Conservation (phyloP, 2,797 vertebrate genomes). For the Sebastolobus alascanus region DNA sequence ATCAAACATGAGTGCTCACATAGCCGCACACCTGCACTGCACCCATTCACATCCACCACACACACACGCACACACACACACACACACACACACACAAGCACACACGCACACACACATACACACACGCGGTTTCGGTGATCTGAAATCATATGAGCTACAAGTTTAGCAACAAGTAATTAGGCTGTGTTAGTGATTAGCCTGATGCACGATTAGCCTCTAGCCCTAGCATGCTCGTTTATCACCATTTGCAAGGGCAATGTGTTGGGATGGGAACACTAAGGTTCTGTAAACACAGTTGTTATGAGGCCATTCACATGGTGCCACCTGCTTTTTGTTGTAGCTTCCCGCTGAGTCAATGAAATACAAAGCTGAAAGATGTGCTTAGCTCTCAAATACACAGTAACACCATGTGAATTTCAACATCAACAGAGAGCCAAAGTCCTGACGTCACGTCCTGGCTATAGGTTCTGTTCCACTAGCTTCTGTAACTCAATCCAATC, state of each 20-base stretch:
- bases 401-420: conserved; percentile 7
- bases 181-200: conserved; percentile 51
- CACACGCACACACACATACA: not conserved
- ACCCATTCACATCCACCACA: conserved; percentile 25
- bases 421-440: fast-evolving
- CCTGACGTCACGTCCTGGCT: not conserved
- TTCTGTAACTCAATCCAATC: not conserved
- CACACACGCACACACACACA: not conserved
- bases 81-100: not conserved
- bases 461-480: not conserved
- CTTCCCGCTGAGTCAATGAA: conserved; percentile 9
- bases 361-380: not conserved
- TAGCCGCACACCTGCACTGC: conserved; percentile 65
- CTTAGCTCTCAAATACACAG: not conserved
- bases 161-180: conserved; percentile 64
- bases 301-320: conserved; percentile 9
- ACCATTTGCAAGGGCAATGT: conserved; percentile 36
- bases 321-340: conserved; percentile 19
- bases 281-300: conserved; percentile 13
- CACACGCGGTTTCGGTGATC: not conserved
- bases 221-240: conserved; percentile 38
- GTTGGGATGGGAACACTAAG: conserved; percentile 22
- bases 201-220: conserved; percentile 50
- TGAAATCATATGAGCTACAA: conserved; percentile 47
- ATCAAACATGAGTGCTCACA: conserved; percentile 69